phyloP scores from a whole-genome alignment of 2,113 vertebrate species.

The Saccopteryx leptura region DNA sequence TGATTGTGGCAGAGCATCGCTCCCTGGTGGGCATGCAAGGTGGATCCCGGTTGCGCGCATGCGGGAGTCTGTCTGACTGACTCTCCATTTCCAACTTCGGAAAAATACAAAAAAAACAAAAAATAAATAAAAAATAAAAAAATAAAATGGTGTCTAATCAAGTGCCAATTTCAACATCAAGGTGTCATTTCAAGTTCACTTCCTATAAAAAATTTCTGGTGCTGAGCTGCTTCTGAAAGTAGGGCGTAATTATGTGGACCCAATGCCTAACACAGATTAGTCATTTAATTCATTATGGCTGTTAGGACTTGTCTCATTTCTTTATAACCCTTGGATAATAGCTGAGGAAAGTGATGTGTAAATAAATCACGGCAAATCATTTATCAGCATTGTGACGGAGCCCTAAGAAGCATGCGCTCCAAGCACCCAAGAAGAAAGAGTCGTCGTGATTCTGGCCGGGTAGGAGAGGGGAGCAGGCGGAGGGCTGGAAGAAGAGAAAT shows the following conservation, averaged over 20 bases:
- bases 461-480: neutral
- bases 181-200: neutral
- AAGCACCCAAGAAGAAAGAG: neutral
- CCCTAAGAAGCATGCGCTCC: neutral
- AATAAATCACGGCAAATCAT: slow-evolving; percentile 57
- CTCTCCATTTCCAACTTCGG: no score
- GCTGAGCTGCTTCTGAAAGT: slow-evolving; percentile 7
- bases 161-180: neutral
- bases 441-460: neutral
- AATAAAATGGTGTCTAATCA: neutral
- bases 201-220: slow-evolving; percentile 21
- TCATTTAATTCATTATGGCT: slow-evolving; percentile 43
- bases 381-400: neutral
- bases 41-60: no score
- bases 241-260: neutral
- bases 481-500: neutral
- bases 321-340: slow-evolving; percentile 38
- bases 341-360: neutral
- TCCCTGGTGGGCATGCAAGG: no score
- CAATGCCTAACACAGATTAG: neutral
- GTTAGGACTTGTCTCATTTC: slow-evolving; percentile 36
- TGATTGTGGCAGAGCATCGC: no score
- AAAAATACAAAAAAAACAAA: no score
- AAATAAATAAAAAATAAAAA: neutral
- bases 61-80: no score